Evolutionary conservation across 2,113 vertebrate species (phyloP).

Genomic region (Hiodon alosoides): DNA sequence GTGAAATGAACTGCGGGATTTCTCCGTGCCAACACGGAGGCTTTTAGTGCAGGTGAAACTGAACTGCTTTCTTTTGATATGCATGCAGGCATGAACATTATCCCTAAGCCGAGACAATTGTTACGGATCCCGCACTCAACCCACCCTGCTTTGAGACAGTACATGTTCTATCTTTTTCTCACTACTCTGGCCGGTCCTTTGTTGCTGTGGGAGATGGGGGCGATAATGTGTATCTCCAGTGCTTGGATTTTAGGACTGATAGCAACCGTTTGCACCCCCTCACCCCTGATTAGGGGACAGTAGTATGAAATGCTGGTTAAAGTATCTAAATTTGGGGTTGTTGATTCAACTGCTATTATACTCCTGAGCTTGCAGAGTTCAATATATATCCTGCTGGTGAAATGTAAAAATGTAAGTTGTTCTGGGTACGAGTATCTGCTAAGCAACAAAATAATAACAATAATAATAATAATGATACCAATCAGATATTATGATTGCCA

Average conservation of each 20-base stretch:
- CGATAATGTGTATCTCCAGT: background rate
- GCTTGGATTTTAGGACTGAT: background rate
- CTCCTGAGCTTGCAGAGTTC: too few species aligned
- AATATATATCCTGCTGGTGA: too few species aligned
- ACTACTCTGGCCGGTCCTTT: background rate
- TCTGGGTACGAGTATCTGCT: too few species aligned
- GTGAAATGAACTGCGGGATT: conserved; percentile 34
- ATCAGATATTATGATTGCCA: too few species aligned
- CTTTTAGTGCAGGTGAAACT: conserved; percentile 49
- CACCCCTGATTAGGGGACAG: too few species aligned
- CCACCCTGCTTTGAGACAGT: conserved; percentile 36
- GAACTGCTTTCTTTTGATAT: conserved; percentile 40
- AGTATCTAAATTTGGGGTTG: too few species aligned
- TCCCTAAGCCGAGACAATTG: conserved; percentile 28
- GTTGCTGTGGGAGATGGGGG: background rate
- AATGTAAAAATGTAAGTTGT: too few species aligned
- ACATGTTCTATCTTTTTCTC: background rate
- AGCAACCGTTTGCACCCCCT: too few species aligned
- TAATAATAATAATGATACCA: too few species aligned
- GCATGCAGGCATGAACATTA: conserved; percentile 29
- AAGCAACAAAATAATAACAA: too few species aligned
- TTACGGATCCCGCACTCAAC: conserved; percentile 35
- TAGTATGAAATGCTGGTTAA: too few species aligned
- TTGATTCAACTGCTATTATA: too few species aligned
- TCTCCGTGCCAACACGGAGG: conserved; percentile 38